Base-by-base conservation (phyloP, 1,140 invertebrate species). In the Vollenhovia emeryi region DNA sequence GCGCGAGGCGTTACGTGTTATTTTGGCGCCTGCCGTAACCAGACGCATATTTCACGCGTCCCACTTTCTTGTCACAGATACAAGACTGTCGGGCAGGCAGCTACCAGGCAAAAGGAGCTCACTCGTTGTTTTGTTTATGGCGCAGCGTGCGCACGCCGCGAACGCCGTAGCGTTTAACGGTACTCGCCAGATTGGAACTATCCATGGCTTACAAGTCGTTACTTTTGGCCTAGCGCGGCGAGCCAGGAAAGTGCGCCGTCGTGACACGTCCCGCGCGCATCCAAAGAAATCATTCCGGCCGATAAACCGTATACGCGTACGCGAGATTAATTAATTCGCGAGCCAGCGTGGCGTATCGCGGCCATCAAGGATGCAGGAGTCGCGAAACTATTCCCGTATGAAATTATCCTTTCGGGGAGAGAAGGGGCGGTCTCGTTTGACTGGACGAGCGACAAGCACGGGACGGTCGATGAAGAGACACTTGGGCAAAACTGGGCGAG, bases 91-190 rank as follows among this genome's bases (percentile, higher is more conserved):
- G 33, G 68, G 33, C 74, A 60, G 68, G 71, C 78, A 68, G 48
- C 87, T 84, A 88, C 79, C 79, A 84, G n/a, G 87, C 87, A 60
- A 84, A 89, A 85, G 80, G 66, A 68, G 73, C 79, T 79, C 69
- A 64, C 50, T 59, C 83, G 85, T 73, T 50, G 88, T 87, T 90
- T 90, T 85, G 88, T 86, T 45, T 83, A 75, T 55, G 62, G 48
- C 80, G 55, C 75, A 59, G 80, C 57, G 69, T 89, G 86, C 64
- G 27, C 76, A 48, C 59, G 68, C 45, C 69, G 79, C 40, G 79
- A 87, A 89, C 85, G 87, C 66, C 82, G 76, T 71, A 73, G 64
- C 60, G 87, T 87, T 91, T 91, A 91, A 91, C 90, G 89, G 90
- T 91, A 91, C 75, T 73, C 64, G 66, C 75, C 78, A 86, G 89